These are phyloP conservation scores for Eupsilia transversa DNA, from an alignment of 2,888 invertebrate species.

Conservation along the genomic window DNA sequence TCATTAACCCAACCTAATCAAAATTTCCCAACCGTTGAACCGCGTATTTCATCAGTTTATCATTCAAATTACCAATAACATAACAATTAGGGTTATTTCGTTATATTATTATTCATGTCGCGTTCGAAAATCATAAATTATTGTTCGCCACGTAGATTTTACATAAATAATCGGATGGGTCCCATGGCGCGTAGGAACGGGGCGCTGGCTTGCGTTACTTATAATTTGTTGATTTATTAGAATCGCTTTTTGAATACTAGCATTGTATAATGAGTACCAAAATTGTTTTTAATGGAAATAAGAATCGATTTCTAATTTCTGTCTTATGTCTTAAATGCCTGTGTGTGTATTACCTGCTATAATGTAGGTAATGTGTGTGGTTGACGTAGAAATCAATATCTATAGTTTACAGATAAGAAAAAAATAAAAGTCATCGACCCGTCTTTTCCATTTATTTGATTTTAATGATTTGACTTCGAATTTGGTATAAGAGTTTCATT, in stretches of 20 bases:
- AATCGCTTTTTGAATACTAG: conserved; percentile 40
- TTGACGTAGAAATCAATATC: neutral
- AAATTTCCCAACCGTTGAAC: conserved; percentile 34
- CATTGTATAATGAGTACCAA: conserved; percentile 27
- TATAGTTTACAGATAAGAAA: too few species aligned
- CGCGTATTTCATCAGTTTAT: conserved; percentile 45
- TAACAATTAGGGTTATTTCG: conserved; percentile 61
- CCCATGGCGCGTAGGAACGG: conserved; percentile 33
- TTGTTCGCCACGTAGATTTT: conserved; percentile 67
- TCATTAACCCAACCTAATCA: conserved; percentile 43
- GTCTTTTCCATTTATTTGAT: too few species aligned
- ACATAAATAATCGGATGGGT: conserved; percentile 63
- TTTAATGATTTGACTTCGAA: too few species aligned
- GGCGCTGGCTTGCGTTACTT: conserved; percentile 31
- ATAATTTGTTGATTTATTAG: conserved; percentile 48
- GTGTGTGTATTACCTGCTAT: too few species aligned
- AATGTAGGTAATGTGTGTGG: too few species aligned
- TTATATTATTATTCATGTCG: conserved; percentile 64
- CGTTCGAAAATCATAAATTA: conserved; percentile 72
- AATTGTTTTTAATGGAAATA: neutral
- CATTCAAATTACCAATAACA: conserved; percentile 54
- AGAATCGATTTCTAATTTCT: neutral
- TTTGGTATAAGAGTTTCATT: too few species aligned
- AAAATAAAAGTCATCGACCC: too few species aligned
- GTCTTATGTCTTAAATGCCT: neutral